These are phyloP conservation scores for Hylomyscus alleni DNA, from an alignment of 2,797 vertebrate species.

Conservation along the genomic window DNA sequence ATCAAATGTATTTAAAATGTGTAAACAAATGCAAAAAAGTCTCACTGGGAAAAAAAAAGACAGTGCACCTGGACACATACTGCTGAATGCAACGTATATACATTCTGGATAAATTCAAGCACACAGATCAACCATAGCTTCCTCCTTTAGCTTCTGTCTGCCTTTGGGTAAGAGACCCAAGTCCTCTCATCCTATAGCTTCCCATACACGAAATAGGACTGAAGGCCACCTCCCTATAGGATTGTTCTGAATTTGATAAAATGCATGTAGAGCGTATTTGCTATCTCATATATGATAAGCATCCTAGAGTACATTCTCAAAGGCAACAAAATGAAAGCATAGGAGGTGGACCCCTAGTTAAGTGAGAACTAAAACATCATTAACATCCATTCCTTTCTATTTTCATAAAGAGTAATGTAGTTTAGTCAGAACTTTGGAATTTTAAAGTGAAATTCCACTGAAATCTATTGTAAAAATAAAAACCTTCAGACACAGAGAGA, in stretches of 20 bases:
- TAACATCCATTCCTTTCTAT: neutral
- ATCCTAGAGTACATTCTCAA: neutral
- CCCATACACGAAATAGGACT: neutral
- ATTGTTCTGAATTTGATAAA: constrained; percentile 31
- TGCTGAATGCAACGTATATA: neutral
- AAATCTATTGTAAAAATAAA: constrained; percentile 37
- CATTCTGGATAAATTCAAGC: constrained; percentile 20
- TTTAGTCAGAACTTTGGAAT: constrained; percentile 27
- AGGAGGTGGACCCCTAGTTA: neutral
- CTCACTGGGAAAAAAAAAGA: neutral
- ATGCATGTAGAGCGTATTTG: neutral
- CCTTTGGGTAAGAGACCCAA: neutral
- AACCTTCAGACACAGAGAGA: neutral
- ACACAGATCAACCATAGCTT: neutral
- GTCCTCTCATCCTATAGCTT: constrained; percentile 7
- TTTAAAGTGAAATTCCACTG: constrained; percentile 30
- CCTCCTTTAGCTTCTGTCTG: neutral
- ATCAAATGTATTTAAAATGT: no score
- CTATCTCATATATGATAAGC: neutral
- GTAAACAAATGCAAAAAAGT: neutral
- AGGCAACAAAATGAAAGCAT: neutral
- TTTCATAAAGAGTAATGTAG: constrained; percentile 46
- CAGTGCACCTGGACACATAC: neutral
- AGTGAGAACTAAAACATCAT: neutral
- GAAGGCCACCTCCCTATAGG: neutral